Conservation (phyloP, 1,140 invertebrate species). For the Lordiphosa clarofinis region DNA sequence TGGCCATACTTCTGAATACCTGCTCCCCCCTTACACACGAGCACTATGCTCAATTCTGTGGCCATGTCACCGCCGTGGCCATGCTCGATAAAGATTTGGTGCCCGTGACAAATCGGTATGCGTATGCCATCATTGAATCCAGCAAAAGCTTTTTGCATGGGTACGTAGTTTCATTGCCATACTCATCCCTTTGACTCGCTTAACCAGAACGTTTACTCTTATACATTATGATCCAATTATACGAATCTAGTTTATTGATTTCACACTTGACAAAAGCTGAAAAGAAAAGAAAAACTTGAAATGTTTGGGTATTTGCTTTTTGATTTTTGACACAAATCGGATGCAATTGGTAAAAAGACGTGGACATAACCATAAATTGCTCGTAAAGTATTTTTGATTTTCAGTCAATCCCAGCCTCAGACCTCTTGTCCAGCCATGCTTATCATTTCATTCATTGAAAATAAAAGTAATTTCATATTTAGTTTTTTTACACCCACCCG, state of each 20-base stretch:
- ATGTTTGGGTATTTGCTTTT: slow-evolving; percentile 36
- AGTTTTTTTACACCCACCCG: slow-evolving; percentile 18
- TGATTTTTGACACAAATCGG: slow-evolving; percentile 64
- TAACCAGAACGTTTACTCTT: slow-evolving; percentile 23
- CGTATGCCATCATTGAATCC: slow-evolving; percentile 80
- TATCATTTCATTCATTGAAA: no score
- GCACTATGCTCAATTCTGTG: slow-evolving; percentile 94
- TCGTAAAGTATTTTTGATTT: slow-evolving; percentile 43
- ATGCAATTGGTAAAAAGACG: slow-evolving; percentile 27
- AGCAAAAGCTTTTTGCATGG: slow-evolving; percentile 81
- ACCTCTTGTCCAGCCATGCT: no score
- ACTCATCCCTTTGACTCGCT: slow-evolving; percentile 35
- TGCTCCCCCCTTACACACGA: slow-evolving; percentile 93
- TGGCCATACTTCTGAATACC: slow-evolving; percentile 96
- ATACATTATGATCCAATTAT: slow-evolving; percentile 10
- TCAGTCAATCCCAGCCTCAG: slow-evolving; percentile 14
- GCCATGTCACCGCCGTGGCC: slow-evolving; percentile 95
- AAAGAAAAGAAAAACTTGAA: no score
- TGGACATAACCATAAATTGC: slow-evolving; percentile 43
- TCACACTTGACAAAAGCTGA: slow-evolving; percentile 39
- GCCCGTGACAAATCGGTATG: slow-evolving; percentile 92
- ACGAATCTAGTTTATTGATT: slow-evolving; percentile 55
- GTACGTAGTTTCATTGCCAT: slow-evolving; percentile 81
- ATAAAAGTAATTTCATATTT: slow-evolving; percentile 10
- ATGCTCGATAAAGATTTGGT: slow-evolving; percentile 89